Evolutionary conservation across 2,888 invertebrate species (phyloP), one percentile per base, ranked within the genome.

Genomic region (Lissonota sp.): DNA sequence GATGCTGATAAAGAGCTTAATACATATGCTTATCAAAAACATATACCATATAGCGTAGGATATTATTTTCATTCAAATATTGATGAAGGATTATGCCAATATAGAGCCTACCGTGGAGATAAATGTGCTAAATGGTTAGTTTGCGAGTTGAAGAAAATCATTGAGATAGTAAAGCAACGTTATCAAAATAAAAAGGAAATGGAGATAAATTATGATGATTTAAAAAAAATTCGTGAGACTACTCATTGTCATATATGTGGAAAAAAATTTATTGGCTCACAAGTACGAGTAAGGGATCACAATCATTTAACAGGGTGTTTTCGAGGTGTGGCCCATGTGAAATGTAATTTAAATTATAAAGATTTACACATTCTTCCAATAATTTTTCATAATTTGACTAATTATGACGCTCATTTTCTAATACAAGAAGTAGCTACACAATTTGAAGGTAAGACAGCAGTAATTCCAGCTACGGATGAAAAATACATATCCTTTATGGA

Each of bases 381-480:
- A 55, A 39, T 71, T 26, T 77, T 64, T 14, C 70, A 77, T 7
- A 77, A 77, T 69, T 58, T 70, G 12, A 39, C 49, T 0, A 63
- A 70, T n/a, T 63, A 63, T 37, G 67, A 62, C n/a, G 73, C 79
- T 5, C 89, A 91, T 79, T 88, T 90, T 67, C 79, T 90, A 2
- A 86, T 89, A 26, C 83, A 84, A 74, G 82, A 84, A 46, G 64
- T 88, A 16, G 83, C 80, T 8, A 80, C 73, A 55, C 6, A 58
- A 1, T 55, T 70, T 16, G 14, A 39, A 0, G 60, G 60, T 7
- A 1, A 44, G 55, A 39, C n/a, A 57, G 12, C 79, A 87, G n/a
- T 90, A 5, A 84, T 90, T 16, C 84, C 90, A 0, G 67, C 83
- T 39, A 89, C 86, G 57, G 87, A 87, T 62, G 90, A 92, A 81